Percentiles rank a stretch among this genome's conserved stretches.
Evolutionary conservation across 2,888 invertebrate species (phyloP).

Genomic region (Heliothis peltigera): DNA sequence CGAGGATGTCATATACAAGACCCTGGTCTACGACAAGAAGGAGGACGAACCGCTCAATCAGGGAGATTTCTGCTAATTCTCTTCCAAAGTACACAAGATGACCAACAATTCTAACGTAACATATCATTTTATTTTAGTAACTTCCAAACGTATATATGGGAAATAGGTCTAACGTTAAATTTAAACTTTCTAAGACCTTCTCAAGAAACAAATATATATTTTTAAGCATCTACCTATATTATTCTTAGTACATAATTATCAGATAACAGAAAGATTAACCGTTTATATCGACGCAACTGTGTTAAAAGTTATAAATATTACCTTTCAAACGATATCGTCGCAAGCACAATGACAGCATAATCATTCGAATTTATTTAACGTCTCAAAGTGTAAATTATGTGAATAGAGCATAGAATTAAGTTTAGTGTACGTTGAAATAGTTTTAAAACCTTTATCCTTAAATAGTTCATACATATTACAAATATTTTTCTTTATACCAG

Average conservation of each 20-base stretch:
- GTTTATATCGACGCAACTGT: slow-evolving; percentile 37
- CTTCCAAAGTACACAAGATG: slow-evolving; percentile 41
- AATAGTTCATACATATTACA: slow-evolving; percentile 26
- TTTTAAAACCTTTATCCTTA: slow-evolving; percentile 14
- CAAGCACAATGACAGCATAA: slow-evolving; percentile 62
- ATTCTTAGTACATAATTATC: slow-evolving; percentile 26
- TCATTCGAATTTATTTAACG: slow-evolving; percentile 64
- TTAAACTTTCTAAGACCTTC: slow-evolving; percentile 10
- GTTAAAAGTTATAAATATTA: slow-evolving; percentile 38
- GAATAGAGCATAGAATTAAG: slow-evolving; percentile 54
- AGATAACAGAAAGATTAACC: slow-evolving; percentile 40
- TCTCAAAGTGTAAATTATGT: slow-evolving; percentile 66
- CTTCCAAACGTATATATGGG: slow-evolving; percentile 6
- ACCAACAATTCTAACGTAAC: slow-evolving; percentile 56
- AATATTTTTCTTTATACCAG: slow-evolving; percentile 42
- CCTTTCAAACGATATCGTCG: slow-evolving; percentile 20
- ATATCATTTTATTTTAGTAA: slow-evolving; percentile 55
- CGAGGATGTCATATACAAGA: slow-evolving; percentile 88
- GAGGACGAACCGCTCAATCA: slow-evolving; percentile 86
- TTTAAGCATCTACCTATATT: slow-evolving; percentile 43
- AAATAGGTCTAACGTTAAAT: slow-evolving; percentile 12
- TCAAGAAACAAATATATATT: slow-evolving; percentile 23
- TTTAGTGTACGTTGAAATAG: slow-evolving; percentile 34
- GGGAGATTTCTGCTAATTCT: slow-evolving; percentile 82
- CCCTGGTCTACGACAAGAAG: slow-evolving; percentile 85